Evolutionary conservation across 2,797 vertebrate species (phyloP).

Genomic region (Falco berigora): DNA sequence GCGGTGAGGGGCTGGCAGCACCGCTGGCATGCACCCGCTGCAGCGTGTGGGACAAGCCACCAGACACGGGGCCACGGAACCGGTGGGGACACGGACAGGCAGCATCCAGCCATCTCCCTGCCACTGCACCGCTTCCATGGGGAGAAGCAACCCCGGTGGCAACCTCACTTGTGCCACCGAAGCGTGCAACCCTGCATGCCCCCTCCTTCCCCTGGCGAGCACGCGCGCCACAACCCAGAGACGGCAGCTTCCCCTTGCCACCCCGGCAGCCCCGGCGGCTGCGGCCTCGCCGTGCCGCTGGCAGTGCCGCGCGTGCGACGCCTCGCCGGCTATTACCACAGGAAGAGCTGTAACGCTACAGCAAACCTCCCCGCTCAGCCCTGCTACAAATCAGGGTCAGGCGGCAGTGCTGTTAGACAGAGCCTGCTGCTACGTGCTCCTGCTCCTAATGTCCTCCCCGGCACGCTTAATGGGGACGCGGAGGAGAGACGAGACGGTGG

Average conservation of each 20-base stretch:
- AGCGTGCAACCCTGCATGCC: accelerated
- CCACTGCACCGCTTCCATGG: background rate
- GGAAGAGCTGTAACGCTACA: conserved; percentile 24
- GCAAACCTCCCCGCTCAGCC: conserved; percentile 52
- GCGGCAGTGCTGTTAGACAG: conserved; percentile 48
- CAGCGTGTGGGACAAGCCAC: background rate
- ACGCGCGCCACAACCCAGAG: accelerated
- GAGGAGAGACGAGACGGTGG: background rate
- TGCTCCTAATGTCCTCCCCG: conserved; percentile 50
- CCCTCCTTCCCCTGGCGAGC: background rate
- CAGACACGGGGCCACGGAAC: accelerated
- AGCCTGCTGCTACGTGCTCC: conserved; percentile 26
- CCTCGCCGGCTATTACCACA: background rate
- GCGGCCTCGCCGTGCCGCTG: background rate
- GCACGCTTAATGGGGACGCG: background rate
- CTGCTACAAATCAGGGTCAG: conserved; percentile 63
- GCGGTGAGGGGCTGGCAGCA: background rate
- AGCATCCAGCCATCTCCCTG: background rate
- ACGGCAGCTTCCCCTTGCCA: background rate
- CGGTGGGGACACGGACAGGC: background rate
- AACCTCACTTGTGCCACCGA: accelerated
- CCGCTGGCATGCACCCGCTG: background rate
- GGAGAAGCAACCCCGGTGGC: background rate
- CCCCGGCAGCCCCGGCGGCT: background rate
- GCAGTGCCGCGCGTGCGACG: background rate